Conservation (phyloP, 2,797 vertebrate species). For the Salmo trutta region DNA sequence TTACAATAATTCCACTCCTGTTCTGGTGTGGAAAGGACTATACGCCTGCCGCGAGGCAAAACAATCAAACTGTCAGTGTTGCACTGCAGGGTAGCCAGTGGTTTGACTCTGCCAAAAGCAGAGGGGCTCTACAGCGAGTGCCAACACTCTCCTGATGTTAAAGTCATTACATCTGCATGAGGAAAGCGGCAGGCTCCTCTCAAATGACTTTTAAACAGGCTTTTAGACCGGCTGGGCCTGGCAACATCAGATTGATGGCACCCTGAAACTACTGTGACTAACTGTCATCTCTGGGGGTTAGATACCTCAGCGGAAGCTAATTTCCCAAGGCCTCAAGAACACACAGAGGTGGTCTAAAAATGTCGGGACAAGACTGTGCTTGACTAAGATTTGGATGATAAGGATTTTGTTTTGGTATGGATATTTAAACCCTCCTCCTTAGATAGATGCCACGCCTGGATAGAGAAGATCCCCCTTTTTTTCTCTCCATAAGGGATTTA, state of each 20-base stretch:
- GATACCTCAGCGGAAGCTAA: neutral
- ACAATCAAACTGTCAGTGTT: slow-evolving; percentile 1
- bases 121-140: slow-evolving; percentile 11
- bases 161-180: slow-evolving; percentile 35
- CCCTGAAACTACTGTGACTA: neutral
- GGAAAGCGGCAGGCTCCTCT: neutral
- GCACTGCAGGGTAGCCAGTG: slow-evolving; percentile 8
- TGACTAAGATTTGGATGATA: neutral
- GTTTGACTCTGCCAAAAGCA: slow-evolving; percentile 29
- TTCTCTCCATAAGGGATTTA: slow-evolving; percentile 32
- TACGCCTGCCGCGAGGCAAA: neutral
- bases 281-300: neutral
- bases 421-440: slow-evolving; percentile 6
- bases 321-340: neutral
- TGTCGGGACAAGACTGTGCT: neutral
- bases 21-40: slow-evolving; percentile 12
- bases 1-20: neutral
- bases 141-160: slow-evolving; percentile 28
- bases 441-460: slow-evolving; percentile 44
- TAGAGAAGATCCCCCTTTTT: slow-evolving; percentile 51
- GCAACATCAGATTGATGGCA: neutral
- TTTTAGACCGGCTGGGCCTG: neutral
- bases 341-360: neutral
- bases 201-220: neutral
- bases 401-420: neutral